Base-by-base conservation (phyloP, 2,888 invertebrate genomes). In the Marasmarcha lunaedactyla region DNA sequence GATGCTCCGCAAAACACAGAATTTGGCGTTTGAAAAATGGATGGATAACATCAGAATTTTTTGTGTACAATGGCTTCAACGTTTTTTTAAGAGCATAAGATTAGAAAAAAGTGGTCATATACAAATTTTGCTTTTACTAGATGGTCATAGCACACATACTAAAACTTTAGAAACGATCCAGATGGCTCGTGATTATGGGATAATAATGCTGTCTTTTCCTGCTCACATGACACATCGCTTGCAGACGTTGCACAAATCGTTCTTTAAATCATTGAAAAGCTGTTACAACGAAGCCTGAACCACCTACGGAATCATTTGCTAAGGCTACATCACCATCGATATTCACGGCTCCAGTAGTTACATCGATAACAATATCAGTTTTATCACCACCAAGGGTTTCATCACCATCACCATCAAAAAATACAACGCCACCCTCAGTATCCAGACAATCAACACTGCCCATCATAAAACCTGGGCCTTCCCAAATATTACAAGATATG, bases 1-100 rank as follows among this genome's bases (percentile, higher is more conserved):
- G 63, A 57, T 49, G 67, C 67, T 15, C 67, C 68, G 39, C 37
- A 51, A 37, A 59, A 57, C 37, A 57, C 67, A 15, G 42, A 67
- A 11, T 50, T 49, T 37, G 46, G 41, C 36, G 45, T 51, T 47
- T 9, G 49, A n/a, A n/a, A n/a, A n/a, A n/a, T n/a, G n/a, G n/a
- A n/a, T n/a, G n/a, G n/a, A n/a, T n/a, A n/a, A n/a, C 49, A 35
- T 44, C 47, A 37, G 27, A 47, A 14, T 14, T 55, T 3, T 53
- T 51, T 39, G 11, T 50, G 40, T n/a, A n/a, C 40, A 52, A 33
- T 52, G 50, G 51, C 38, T 51, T 12, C 43, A 33, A 34, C 47
- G 50, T 25, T 52, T 48, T 36, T 15, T 13, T 2, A 6, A 15
- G 7, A 10, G 33, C 11, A 4, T 11, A n/a, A 33, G 33, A 14